These are phyloP conservation scores for Matsumyia berberina DNA, from an alignment of 2,888 invertebrate species.

Conservation along the genomic window DNA sequence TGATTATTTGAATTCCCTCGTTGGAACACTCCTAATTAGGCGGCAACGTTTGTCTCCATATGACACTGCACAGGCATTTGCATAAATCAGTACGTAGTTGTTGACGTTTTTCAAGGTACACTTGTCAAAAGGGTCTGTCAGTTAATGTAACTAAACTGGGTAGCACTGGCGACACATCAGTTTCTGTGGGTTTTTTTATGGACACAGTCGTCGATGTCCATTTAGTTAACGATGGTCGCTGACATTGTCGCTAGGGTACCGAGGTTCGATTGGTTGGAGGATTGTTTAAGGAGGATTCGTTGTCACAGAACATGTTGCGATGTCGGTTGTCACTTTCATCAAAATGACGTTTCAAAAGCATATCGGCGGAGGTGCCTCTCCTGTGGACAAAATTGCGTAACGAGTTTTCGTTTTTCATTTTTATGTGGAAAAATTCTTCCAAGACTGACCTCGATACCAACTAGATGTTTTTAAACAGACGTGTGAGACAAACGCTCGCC, in stretches of 20 bases:
- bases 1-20: constrained; percentile 51
- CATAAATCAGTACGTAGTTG: constrained; percentile 29
- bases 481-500: not conserved
- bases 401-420: constrained; percentile 1
- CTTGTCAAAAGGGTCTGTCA: constrained; percentile 69
- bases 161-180: constrained; percentile 34
- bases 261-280: constrained; percentile 19
- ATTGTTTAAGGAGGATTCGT: constrained; percentile 40
- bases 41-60: constrained; percentile 43
- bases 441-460: constrained; percentile 48
- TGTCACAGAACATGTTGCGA: constrained; percentile 43
- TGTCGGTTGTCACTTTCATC: constrained; percentile 44
- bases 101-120: constrained; percentile 66
- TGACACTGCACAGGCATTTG: constrained; percentile 44
- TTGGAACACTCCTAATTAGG: constrained; percentile 60
- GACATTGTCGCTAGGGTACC: constrained; percentile 22
- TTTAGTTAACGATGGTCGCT: constrained; percentile 40
- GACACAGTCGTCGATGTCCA: constrained; percentile 52
- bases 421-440: constrained; percentile 24
- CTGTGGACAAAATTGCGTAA: constrained; percentile 43
- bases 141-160: constrained; percentile 55
- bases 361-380: not conserved
- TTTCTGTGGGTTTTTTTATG: constrained; percentile 24
- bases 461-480: constrained; percentile 24
- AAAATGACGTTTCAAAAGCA: constrained; percentile 63